phyloP scores from a whole-genome alignment of 2,888 invertebrate genomes.

The Gortyna flavago region DNA sequence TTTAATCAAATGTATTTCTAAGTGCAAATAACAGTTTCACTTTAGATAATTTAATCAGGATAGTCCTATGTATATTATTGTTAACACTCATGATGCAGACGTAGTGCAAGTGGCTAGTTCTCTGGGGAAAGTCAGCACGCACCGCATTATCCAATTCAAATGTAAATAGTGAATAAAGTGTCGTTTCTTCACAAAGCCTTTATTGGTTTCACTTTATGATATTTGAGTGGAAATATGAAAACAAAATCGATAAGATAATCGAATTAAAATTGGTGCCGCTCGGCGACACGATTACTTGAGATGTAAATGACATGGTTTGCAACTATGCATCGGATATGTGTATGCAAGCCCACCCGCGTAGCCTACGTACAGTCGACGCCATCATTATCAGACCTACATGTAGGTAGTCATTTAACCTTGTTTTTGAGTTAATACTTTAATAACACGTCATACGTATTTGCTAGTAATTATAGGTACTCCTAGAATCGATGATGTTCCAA shows the following conservation, averaged over 20 bases:
- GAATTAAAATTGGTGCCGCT: conserved; percentile 53
- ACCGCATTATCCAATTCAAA: conserved; percentile 65
- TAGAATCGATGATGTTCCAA: conserved; percentile 42
- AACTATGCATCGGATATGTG: conserved; percentile 66
- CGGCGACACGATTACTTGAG: conserved; percentile 64
- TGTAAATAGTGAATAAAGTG: conserved; percentile 64
- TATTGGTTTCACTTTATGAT: conserved; percentile 53
- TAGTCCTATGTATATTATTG: conserved; percentile 48
- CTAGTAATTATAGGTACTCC: conserved; percentile 43
- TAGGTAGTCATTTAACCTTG: conserved; percentile 52
- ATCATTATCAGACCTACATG: conserved; percentile 53
- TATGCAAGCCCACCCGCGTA: conserved; percentile 70
- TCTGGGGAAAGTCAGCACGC: conserved; percentile 62
- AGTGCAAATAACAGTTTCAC: conserved; percentile 40
- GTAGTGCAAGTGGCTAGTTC: conserved; percentile 49
- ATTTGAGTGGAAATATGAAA: conserved; percentile 56
- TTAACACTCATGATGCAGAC: conserved; percentile 51
- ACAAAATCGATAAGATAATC: conserved; percentile 61
- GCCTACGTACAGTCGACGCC: conserved; percentile 59
- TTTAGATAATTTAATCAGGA: conserved; percentile 35
- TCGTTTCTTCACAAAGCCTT: conserved; percentile 50
- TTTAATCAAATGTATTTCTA: conserved; percentile 33
- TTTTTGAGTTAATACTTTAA: conserved; percentile 56
- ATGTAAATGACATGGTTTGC: conserved; percentile 71
- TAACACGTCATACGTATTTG: conserved; percentile 46